phyloP scores from a whole-genome alignment of 2,797 vertebrate species.

The Aeoliscus strigatus region DNA sequence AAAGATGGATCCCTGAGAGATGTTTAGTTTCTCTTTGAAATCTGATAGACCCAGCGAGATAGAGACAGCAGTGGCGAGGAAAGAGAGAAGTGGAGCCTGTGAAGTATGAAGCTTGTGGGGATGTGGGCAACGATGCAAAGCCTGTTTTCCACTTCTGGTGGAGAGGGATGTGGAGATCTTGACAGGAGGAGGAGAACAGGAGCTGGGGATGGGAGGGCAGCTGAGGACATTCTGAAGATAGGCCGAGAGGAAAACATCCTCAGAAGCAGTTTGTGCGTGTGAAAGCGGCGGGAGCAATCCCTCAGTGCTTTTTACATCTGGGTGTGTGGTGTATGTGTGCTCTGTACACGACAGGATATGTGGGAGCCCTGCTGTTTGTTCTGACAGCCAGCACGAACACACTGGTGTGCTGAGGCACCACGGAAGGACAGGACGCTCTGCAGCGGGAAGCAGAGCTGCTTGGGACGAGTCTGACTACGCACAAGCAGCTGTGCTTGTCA shows the following conservation, averaged over 20 bases:
- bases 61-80: slow-evolving; percentile 7
- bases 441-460: slow-evolving; percentile 13
- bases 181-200: slow-evolving; percentile 7
- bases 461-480: slow-evolving; percentile 15
- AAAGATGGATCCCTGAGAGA: slow-evolving; percentile 43
- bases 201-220: slow-evolving; percentile 23
- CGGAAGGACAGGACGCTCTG: slow-evolving; percentile 32
- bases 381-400: slow-evolving; percentile 31
- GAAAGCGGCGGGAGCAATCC: slow-evolving; percentile 1
- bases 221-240: slow-evolving; percentile 37
- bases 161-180: slow-evolving; percentile 4
- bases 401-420: slow-evolving; percentile 8
- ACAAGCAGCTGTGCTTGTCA: background rate
- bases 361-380: slow-evolving; percentile 25
- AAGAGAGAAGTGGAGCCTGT: slow-evolving; percentile 26
- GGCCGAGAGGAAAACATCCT: slow-evolving; percentile 14
- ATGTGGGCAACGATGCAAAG: slow-evolving; percentile 41
- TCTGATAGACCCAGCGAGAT: slow-evolving; percentile 37
- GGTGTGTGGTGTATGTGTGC: slow-evolving; percentile 1
- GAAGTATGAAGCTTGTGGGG: slow-evolving; percentile 40
- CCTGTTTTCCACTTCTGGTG: slow-evolving; percentile 25
- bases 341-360: slow-evolving; percentile 18
- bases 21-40: slow-evolving; percentile 30
- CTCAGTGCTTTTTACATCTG: background rate
- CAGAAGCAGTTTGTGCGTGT: slow-evolving; percentile 11